These are phyloP conservation scores for Solea solea DNA, from an alignment of 2,113 vertebrate genomes.

Conservation along the genomic window DNA sequence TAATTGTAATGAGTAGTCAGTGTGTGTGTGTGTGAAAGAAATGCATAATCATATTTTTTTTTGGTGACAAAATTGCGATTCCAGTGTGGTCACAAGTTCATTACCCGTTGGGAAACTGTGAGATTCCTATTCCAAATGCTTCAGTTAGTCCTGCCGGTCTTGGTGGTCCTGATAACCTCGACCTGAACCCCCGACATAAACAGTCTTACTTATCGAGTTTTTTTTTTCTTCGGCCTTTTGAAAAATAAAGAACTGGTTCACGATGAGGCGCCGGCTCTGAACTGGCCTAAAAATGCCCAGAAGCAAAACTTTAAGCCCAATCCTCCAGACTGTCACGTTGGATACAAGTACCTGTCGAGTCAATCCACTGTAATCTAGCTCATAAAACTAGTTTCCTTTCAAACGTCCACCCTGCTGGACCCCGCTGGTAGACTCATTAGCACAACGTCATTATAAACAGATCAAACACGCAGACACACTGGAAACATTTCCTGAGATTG, in stretches of 20 bases:
- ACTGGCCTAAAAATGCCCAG: background rate
- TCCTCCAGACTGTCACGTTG: background rate
- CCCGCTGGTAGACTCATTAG: background rate
- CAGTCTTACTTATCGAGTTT: too few species aligned
- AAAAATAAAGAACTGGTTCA: background rate
- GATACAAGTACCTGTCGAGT: background rate
- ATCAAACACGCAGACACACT: background rate
- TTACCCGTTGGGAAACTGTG: background rate
- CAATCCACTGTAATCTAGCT: background rate
- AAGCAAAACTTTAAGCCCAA: background rate
- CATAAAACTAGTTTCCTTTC: background rate
- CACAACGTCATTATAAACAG: slow-evolving; percentile 1
- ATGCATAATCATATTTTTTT: too few species aligned
- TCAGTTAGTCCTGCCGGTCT: background rate
- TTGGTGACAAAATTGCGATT: background rate
- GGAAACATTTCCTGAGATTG: background rate
- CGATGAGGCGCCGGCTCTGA: background rate
- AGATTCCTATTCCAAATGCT: background rate
- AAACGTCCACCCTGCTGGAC: background rate
- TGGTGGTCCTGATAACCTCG: background rate
- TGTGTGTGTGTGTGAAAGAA: too few species aligned
- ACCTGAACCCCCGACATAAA: background rate
- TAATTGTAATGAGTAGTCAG: too few species aligned
- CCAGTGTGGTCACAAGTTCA: background rate
- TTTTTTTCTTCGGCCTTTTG: background rate